phyloP scores from a whole-genome alignment of 2,113 vertebrate genomes.

The Onychostoma macrolepis region DNA sequence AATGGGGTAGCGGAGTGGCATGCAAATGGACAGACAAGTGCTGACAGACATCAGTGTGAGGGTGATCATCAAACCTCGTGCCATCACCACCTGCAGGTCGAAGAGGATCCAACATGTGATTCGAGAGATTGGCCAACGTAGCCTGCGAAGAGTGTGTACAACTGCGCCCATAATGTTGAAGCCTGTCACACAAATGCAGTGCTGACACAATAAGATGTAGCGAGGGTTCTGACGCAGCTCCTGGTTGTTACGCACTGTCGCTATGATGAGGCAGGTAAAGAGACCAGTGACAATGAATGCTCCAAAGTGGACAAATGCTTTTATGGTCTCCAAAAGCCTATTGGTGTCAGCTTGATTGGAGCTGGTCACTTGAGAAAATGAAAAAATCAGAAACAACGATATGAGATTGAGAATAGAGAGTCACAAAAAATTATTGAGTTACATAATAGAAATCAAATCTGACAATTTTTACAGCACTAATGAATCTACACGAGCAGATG shows the following conservation, averaged over 20 bases:
- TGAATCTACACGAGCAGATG: neutral
- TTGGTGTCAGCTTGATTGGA: conserved; percentile 54
- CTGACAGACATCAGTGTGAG: conserved; percentile 71
- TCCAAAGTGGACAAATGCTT: conserved; percentile 59
- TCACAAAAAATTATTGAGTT: neutral
- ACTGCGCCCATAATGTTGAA: conserved; percentile 63
- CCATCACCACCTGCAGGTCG: conserved; percentile 63
- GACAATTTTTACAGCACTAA: neutral
- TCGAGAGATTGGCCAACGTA: conserved; percentile 48
- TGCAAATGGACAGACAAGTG: conserved; percentile 62
- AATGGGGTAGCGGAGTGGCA: conserved; percentile 59
- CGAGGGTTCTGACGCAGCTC: conserved; percentile 58
- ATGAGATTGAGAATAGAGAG: neutral
- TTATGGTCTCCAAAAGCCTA: conserved; percentile 55
- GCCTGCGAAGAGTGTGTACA: conserved; percentile 56
- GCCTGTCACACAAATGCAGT: conserved; percentile 63
- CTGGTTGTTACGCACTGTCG: conserved; percentile 50
- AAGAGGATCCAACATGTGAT: conserved; percentile 67
- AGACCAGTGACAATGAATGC: conserved; percentile 63
- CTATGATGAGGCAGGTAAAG: conserved; percentile 59
- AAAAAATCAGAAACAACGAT: neutral
- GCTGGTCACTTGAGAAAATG: conserved; percentile 51
- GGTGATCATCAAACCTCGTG: conserved; percentile 68
- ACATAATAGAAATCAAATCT: neutral
- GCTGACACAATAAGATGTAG: conserved; percentile 66